phyloP scores from a whole-genome alignment of 2,888 invertebrate species.

The Trichopria drosophilae region DNA sequence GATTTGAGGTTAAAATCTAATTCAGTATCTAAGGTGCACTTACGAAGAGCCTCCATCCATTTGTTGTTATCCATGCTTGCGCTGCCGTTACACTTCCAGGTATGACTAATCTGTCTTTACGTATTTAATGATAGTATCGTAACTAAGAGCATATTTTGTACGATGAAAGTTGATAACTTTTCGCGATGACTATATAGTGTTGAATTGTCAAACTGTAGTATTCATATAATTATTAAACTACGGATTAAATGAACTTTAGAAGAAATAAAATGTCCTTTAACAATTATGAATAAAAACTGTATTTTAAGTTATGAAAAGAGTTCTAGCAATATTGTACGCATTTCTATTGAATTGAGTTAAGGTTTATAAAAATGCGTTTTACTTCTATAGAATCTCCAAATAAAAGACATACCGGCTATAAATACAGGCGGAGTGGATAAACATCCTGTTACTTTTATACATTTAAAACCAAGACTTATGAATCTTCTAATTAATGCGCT shows the following conservation, averaged over 20 bases:
- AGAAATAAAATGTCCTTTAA: too few relatives aligned
- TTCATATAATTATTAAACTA: too few relatives aligned
- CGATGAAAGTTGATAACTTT: too few relatives aligned
- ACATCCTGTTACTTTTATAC: constrained; percentile 64
- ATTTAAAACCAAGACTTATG: constrained; percentile 74
- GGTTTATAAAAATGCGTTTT: too few relatives aligned
- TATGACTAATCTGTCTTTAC: constrained; percentile 37
- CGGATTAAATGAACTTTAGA: too few relatives aligned
- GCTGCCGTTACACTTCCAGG: constrained; percentile 89
- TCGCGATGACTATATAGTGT: too few relatives aligned
- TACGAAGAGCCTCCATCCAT: constrained; percentile 90
- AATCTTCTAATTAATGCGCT: constrained; percentile 82
- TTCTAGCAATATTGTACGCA: too few relatives aligned
- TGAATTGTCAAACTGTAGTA: too few relatives aligned
- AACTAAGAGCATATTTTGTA: background rate
- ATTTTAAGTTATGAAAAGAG: too few relatives aligned
- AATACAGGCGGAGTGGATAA: constrained; percentile 42
- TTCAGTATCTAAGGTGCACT: constrained; percentile 71
- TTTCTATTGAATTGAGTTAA: background rate
- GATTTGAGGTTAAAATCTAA: constrained; percentile 76
- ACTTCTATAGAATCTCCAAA: constrained; percentile 66
- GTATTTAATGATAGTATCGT: background rate
- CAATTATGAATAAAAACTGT: too few relatives aligned
- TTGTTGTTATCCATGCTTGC: constrained; percentile 87
- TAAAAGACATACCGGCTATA: constrained; percentile 65